phyloP scores from a whole-genome alignment of 1,140 invertebrate species.

The Rhizoglyphus robini region DNA sequence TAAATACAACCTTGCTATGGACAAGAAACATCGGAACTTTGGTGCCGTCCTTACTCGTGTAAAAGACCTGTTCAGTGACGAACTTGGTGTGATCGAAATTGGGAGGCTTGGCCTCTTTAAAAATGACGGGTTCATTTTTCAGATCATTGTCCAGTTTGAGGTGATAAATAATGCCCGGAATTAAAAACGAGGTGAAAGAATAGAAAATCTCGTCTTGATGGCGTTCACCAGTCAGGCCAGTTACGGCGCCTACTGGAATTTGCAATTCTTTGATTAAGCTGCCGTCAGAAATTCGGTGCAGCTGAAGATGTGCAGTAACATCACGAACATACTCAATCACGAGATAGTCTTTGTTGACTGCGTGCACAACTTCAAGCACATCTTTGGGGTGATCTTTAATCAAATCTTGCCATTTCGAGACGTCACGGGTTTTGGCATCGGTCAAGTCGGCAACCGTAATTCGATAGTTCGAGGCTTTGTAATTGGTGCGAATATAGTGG shows the following conservation, averaged over 20 bases:
- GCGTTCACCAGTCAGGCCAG: constrained; percentile 66
- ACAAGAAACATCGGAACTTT: constrained; percentile 96
- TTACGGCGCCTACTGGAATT: constrained; percentile 53
- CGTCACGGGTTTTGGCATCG: neutral
- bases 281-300: constrained; percentile 61
- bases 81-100: constrained; percentile 67
- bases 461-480: constrained; percentile 77
- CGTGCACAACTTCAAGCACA: constrained; percentile 66
- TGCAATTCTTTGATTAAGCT: constrained; percentile 40
- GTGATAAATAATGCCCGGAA: constrained; percentile 74
- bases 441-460: constrained; percentile 73
- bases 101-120: constrained; percentile 65
- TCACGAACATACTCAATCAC: constrained; percentile 80
- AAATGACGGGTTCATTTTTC: constrained; percentile 44
- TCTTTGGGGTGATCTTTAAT: constrained; percentile 69
- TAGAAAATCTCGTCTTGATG: constrained; percentile 82
- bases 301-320: constrained; percentile 71
- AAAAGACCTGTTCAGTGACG: constrained; percentile 81
- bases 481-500: constrained; percentile 81
- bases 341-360: constrained; percentile 72
- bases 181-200: constrained; percentile 81
- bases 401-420: constrained; percentile 59
- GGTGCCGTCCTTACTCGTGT: constrained; percentile 83
- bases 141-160: constrained; percentile 44
- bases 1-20: constrained; percentile 53